Percentiles rank a stretch among this genome's conserved stretches.
Evolutionary conservation across 2,113 vertebrate genomes (phyloP).

Genomic region (Haemorhous mexicanus): DNA sequence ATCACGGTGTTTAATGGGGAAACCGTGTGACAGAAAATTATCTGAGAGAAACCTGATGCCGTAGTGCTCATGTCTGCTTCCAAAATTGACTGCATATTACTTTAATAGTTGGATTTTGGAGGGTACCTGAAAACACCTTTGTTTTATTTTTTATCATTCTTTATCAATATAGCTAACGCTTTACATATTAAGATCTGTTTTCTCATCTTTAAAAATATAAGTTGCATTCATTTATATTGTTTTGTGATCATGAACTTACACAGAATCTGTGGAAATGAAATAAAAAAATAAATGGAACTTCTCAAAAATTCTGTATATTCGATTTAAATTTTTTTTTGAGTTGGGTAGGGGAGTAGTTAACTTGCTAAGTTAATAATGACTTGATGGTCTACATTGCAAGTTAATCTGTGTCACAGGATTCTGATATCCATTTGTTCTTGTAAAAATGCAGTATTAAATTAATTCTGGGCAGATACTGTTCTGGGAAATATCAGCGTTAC

Average conservation of each 20-base stretch:
- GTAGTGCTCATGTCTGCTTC: not conserved
- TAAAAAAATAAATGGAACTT: not conserved
- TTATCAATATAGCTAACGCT: not conserved
- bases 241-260: not conserved
- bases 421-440: conserved; percentile 50
- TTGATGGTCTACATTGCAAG: conserved; percentile 18
- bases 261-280: not conserved
- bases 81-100: not conserved
- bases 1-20: not conserved
- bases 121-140: not conserved
- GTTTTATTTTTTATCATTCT: not conserved
- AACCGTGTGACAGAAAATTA: not conserved
- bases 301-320: not conserved
- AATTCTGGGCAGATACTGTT: conserved; percentile 37
- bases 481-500: conserved; percentile 23
- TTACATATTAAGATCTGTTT: not conserved
- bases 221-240: not conserved
- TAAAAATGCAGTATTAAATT: conserved; percentile 50
- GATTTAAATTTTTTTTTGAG: not conserved
- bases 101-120: not conserved
- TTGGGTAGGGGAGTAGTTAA: not conserved
- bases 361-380: conserved; percentile 16
- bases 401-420: conserved; percentile 50
- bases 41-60: not conserved
- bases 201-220: not conserved